phyloP scores from a whole-genome alignment of 1,140 invertebrate genomes.

The Frieseomelitta varia region DNA sequence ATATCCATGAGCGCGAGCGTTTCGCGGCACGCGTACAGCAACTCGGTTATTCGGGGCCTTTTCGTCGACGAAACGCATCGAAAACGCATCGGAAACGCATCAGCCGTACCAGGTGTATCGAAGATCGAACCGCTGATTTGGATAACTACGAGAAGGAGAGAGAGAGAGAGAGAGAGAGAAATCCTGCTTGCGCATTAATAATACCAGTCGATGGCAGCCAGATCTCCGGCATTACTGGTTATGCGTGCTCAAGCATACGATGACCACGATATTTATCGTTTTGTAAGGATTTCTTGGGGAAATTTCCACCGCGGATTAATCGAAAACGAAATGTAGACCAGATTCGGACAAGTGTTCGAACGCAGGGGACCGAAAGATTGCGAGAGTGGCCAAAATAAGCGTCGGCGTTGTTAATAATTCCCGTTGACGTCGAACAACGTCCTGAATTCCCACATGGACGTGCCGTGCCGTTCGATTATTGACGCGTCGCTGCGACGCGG shows the following conservation, averaged over 20 bases:
- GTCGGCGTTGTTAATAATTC: slow-evolving; percentile 65
- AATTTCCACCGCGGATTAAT: background rate
- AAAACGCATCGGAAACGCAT: background rate
- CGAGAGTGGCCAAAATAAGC: slow-evolving; percentile 28
- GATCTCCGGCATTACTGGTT: slow-evolving; percentile 7
- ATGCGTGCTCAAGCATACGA: background rate
- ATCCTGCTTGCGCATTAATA: slow-evolving; percentile 63
- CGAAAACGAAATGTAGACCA: background rate
- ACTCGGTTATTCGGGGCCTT: background rate
- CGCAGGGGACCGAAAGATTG: slow-evolving; percentile 15
- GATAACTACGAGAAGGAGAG: slow-evolving; percentile 43
- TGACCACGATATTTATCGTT: background rate
- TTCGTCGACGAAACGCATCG: background rate
- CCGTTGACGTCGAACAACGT: slow-evolving; percentile 22
- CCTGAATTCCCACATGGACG: slow-evolving; percentile 31
- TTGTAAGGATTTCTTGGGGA: background rate
- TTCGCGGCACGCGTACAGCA: background rate
- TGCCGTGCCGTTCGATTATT: background rate
- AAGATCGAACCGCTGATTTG: slow-evolving; percentile 54
- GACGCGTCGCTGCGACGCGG: slow-evolving; percentile 6
- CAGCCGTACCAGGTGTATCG: slow-evolving; percentile 29
- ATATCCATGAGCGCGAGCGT: background rate
- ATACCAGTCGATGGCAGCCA: slow-evolving; percentile 48
- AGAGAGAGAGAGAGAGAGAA: background rate
- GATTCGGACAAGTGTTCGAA: background rate